These are phyloP conservation scores for Drosophila lacteicornis DNA, from an alignment of 1,140 invertebrate genomes.

Conservation along the genomic window DNA sequence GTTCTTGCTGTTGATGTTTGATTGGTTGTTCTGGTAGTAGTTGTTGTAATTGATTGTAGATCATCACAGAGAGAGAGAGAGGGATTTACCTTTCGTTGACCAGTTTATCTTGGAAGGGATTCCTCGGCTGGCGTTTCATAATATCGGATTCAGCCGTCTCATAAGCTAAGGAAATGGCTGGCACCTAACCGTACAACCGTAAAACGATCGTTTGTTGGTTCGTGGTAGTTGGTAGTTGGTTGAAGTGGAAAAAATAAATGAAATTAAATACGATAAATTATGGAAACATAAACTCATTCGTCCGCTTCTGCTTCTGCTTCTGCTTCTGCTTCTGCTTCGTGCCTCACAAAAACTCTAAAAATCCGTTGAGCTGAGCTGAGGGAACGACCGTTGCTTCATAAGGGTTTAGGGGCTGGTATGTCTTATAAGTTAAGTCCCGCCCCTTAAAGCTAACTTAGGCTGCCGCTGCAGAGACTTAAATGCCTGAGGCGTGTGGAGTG, in stretches of 20 bases:
- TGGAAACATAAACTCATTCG: constrained; percentile 56
- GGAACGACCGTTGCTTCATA: constrained; percentile 17
- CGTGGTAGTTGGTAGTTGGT: constrained; percentile 30
- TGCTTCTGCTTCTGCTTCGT: constrained; percentile 6
- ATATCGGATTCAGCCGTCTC: constrained; percentile 99
- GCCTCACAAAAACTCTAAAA: constrained; percentile 22
- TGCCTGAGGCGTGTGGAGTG: constrained; percentile 23
- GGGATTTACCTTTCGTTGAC: constrained; percentile 98
- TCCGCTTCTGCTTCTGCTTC: constrained; percentile 2
- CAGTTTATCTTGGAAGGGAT: constrained; percentile 97
- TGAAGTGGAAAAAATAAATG: constrained; percentile 69
- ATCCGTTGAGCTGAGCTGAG: constrained; percentile 13
- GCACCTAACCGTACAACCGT: constrained; percentile 89
- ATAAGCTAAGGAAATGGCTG: constrained; percentile 99
- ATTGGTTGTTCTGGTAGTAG: constrained; percentile 34
- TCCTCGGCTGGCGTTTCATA: constrained; percentile 99
- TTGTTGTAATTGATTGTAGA: constrained; percentile 48
- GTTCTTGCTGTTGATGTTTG: constrained; percentile 46
- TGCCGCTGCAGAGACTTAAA: constrained; percentile 33
- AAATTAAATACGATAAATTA: constrained; percentile 79
- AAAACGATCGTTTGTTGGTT: constrained; percentile 42
- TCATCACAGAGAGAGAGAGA: constrained; percentile 67
- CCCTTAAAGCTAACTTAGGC: constrained; percentile 59
- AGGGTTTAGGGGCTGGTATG: constrained; percentile 2
- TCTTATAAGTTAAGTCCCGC: constrained; percentile 42